Evolutionary conservation across 2,113 vertebrate genomes (phyloP), one percentile per base, ranked within the genome.

Genomic region (Xiphophorus maculatus): DNA sequence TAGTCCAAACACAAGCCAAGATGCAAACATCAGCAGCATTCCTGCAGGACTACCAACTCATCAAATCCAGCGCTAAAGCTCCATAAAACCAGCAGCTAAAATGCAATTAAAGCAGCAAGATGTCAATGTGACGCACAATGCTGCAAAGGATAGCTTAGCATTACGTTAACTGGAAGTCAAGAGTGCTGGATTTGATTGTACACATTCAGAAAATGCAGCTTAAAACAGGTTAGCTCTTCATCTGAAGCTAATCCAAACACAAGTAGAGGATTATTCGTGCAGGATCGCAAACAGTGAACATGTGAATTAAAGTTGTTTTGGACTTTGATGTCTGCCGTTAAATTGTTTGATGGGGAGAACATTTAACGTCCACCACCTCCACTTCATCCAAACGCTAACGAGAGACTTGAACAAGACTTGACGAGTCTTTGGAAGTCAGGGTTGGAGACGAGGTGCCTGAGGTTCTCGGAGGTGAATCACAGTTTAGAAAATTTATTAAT

Each of bases 1-100:
- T 92, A 92, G 87, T 89, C 79, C 73, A 73, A 33, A 86, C 66
- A 84, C 88, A 91, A 91, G 93, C 91, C 63, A 87, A 73, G 74
- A 88, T 84, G 88, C 91, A 88, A 80, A 73, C 63, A 69, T 35
- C 42, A 37, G 72, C 63, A 69, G 51, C 42, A 74, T 82, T 79
- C 51, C 69, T 60, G 69, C 44, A 81, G 32, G 48, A 86, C 37
- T 73, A 27, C 63, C 81, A 74, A 83, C 81, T 77, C 84, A 74
- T 74, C 77, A 92, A 88, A 91, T 90, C 73, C 87, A 90, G 75
- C 48, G 44, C 51, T 44, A 28, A 63, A 28, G 2, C 32, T 58
- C 25, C 51, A 73, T 61, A 35, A 76, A 54, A 74, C 54, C 64
- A 68, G 30, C 25, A 14, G 28, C 4, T 25, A 17, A 1, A 48